phyloP scores from a whole-genome alignment of 2,113 vertebrate genomes.

The Polyodon spathula region DNA sequence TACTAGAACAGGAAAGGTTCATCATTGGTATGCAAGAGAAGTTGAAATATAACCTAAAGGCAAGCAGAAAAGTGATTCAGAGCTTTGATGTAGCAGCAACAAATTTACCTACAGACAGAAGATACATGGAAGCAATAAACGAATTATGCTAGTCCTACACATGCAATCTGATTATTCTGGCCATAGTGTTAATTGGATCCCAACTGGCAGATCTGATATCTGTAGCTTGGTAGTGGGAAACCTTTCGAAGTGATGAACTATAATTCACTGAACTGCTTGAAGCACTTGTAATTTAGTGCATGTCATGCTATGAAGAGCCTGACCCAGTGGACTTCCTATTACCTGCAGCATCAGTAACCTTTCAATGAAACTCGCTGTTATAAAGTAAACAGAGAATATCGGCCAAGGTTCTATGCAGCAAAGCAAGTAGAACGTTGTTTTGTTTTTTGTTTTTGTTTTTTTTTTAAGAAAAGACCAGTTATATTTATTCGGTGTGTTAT shows the following conservation, averaged over 20 bases:
- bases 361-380: constrained; percentile 64
- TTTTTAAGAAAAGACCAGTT: too few relatives aligned
- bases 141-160: constrained; percentile 93
- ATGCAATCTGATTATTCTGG: constrained; percentile 97
- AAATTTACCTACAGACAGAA: constrained; percentile 97
- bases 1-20: constrained; percentile 75
- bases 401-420: constrained; percentile 43
- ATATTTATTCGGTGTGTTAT: too few relatives aligned
- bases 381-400: constrained; percentile 59
- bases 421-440: constrained; percentile 3
- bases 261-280: constrained; percentile 98
- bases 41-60: constrained; percentile 85
- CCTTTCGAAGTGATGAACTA: constrained; percentile 98
- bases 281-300: constrained; percentile 99
- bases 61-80: constrained; percentile 68
- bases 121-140: constrained; percentile 95
- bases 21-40: constrained; percentile 74
- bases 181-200: constrained; percentile 99
- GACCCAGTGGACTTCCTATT: constrained; percentile 96
- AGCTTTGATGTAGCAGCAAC: constrained; percentile 91
- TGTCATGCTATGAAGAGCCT: constrained; percentile 98
- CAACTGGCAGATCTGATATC: constrained; percentile 99
- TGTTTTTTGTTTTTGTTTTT: too few relatives aligned
- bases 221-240: constrained; percentile 82
- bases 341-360: constrained; percentile 86